Evolutionary conservation across 1,140 invertebrate genomes (phyloP).

Genomic region (Odontomachus brunneus): DNA sequence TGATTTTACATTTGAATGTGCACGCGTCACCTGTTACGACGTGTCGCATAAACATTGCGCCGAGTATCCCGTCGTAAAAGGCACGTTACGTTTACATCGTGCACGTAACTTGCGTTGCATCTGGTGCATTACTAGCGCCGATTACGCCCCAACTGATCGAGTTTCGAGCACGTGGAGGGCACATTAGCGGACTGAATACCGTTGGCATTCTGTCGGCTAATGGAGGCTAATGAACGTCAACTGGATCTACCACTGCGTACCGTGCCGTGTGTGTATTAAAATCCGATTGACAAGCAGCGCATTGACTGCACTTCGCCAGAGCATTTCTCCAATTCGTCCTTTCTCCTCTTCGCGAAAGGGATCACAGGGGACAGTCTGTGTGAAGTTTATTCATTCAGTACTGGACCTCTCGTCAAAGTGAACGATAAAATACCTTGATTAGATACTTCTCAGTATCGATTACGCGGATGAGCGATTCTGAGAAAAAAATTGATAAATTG

Average conservation of each 20-base stretch:
- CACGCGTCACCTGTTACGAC: background rate
- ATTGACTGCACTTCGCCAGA: background rate
- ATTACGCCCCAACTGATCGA: slow-evolving; percentile 48
- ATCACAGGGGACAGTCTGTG: background rate
- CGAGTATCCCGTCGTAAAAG: slow-evolving; percentile 29
- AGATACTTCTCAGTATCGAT: no score
- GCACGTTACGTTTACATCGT: slow-evolving; percentile 39
- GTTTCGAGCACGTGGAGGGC: slow-evolving; percentile 31
- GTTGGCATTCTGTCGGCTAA: slow-evolving; percentile 54
- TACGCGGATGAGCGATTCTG: no score
- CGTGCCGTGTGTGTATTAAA: slow-evolving; percentile 43
- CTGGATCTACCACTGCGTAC: slow-evolving; percentile 37
- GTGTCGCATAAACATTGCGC: slow-evolving; percentile 11
- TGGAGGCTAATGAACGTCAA: slow-evolving; percentile 58
- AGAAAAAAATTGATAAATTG: no score
- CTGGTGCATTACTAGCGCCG: slow-evolving; percentile 29
- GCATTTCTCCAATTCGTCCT: background rate
- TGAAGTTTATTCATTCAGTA: background rate
- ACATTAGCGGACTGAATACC: slow-evolving; percentile 38
- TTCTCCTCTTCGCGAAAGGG: background rate
- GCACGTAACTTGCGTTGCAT: slow-evolving; percentile 25
- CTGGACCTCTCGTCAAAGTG: background rate
- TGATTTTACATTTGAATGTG: slow-evolving; percentile 8
- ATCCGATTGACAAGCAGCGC: slow-evolving; percentile 5
- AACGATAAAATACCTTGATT: background rate